Conservation (phyloP, 1,140 invertebrate genomes). For the Neodiprion pinetum region DNA sequence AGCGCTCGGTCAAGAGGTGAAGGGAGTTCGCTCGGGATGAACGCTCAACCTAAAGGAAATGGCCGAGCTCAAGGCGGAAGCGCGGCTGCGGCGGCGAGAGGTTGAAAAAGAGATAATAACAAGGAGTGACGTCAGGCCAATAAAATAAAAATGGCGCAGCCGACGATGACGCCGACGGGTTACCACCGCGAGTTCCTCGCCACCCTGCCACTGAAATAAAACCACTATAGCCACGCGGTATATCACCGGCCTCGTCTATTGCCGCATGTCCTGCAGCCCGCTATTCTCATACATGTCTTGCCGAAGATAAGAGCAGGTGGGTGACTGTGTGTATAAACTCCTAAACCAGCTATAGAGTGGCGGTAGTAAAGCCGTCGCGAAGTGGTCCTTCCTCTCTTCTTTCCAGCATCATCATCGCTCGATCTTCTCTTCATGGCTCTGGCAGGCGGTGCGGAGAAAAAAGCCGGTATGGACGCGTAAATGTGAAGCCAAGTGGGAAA, state of each 20-base stretch:
- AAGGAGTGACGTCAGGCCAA: conserved; percentile 9
- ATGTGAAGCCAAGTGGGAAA: no score
- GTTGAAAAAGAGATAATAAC: conserved; percentile 11
- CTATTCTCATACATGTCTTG: background rate
- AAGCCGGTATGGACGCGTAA: no score
- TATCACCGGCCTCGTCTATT: background rate
- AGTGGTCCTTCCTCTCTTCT: no score
- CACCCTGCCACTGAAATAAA: conserved; percentile 10
- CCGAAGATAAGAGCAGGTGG: background rate
- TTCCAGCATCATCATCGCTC: no score
- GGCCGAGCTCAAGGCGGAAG: background rate
- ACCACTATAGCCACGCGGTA: background rate
- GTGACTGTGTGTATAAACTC: background rate
- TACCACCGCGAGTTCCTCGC: background rate
- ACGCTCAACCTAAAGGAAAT: background rate
- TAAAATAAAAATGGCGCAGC: conserved; percentile 11
- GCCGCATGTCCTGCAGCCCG: background rate
- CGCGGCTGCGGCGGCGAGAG: background rate
- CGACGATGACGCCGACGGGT: background rate
- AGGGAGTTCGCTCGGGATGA: background rate
- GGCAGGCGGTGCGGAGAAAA: no score
- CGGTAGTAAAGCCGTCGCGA: background rate
- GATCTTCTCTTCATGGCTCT: no score
- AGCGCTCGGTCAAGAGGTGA: background rate
- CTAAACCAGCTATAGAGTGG: background rate